Percentiles rank a stretch among this genome's conserved stretches.
Conservation (phyloP, 2,888 invertebrate species). For the Spodoptera exigua region DNA sequence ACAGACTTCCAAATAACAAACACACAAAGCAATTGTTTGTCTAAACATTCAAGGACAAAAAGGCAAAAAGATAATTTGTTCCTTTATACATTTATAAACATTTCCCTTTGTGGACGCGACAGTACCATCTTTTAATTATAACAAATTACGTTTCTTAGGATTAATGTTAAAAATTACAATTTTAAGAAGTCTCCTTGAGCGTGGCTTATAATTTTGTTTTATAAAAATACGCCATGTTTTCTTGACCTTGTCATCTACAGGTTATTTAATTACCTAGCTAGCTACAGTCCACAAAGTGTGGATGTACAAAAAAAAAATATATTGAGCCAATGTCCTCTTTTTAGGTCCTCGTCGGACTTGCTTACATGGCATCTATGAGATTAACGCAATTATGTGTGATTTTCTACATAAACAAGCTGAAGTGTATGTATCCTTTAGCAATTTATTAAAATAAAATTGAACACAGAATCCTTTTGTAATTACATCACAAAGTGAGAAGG, state of each 20-base stretch:
- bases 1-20: slow-evolving; percentile 9
- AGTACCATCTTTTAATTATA: slow-evolving; percentile 53
- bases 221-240: neutral
- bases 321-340: too few relatives aligned
- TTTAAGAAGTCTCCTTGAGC: slow-evolving; percentile 36
- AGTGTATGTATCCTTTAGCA: too few relatives aligned
- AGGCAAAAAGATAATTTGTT: slow-evolving; percentile 45
- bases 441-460: slow-evolving; percentile 8
- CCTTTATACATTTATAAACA: slow-evolving; percentile 47
- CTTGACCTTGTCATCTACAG: slow-evolving; percentile 1
- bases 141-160: slow-evolving; percentile 40
- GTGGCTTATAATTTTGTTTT: slow-evolving; percentile 20
- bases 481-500: slow-evolving; percentile 28
- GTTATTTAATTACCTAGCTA: too few relatives aligned
- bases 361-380: too few relatives aligned
- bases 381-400: too few relatives aligned
- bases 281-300: too few relatives aligned
- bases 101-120: slow-evolving; percentile 32
- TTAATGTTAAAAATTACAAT: slow-evolving; percentile 56
- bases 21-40: neutral
- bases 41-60: slow-evolving; percentile 9
- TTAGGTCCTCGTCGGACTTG: too few relatives aligned
- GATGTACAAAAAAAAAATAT: too few relatives aligned
- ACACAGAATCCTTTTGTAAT: slow-evolving; percentile 31
- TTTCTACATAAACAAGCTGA: too few relatives aligned